Base-by-base conservation (phyloP, 2,888 invertebrate species). In the Drosophila koepferae region DNA sequence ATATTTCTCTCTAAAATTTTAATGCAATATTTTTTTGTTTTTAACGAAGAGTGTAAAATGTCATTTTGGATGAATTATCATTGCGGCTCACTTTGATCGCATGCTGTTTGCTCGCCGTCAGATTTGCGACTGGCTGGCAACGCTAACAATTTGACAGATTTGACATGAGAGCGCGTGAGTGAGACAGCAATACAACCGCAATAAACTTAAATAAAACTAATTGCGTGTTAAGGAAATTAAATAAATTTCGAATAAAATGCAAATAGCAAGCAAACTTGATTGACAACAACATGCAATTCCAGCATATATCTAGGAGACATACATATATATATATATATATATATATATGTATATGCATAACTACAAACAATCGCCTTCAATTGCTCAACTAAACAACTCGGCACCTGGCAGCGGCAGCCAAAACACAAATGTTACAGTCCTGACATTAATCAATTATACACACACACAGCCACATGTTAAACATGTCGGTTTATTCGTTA, bases 161-260 rank as follows among this genome's bases (percentile, higher is more conserved):
- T 73, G 74, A 70, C 36, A 34, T 31, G 43, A 31, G 59, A 34
- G 63, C 36, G 65, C 6, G 28, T 28, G 43, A 81, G 74, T 34
- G 79, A 72, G 82, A 84, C 66, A 59, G 59, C 79, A 58, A 70
- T 69, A 80, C 80, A 87, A 89, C 86, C 86, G 90, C 86, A 87
- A 87, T 87, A 86, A 87, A 86, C 86, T 88, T 89, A 86, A 87
- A 87, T 86, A 87, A 89, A 87, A 87, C 90, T 87, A 87, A 87
- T 89, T 89, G 86, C 86, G 86, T 87, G 86, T 88, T 89, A 75
- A 68, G 73, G 66, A 77, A 87, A 87, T 87, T 87, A 89, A 87
- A 87, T 89, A 87, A 87, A 87, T 89, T 87, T 86, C 81, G 72
- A 72, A 81, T 86, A 89, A 55, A 55, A 82, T 85, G 80, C 90